These are phyloP conservation scores for Ploceus nigricollis DNA, from an alignment of 2,113 vertebrate species.

Conservation along the genomic window DNA sequence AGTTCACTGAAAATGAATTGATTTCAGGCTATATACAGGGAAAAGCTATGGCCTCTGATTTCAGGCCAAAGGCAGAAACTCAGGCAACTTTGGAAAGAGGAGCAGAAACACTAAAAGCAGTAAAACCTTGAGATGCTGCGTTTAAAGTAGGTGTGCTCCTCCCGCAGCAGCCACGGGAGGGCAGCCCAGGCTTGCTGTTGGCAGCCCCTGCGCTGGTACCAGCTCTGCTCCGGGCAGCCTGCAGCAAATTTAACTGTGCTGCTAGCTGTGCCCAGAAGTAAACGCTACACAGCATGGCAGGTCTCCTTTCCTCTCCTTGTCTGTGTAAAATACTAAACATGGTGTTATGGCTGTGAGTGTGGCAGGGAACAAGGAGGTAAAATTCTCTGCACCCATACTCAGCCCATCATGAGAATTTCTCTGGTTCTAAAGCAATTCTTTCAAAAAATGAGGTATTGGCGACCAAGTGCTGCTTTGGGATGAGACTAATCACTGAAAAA, in stretches of 20 bases:
- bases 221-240: fast-evolving
- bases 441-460: background rate
- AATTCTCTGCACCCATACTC: background rate
- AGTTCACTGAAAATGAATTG: background rate
- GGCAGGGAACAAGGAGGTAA: background rate
- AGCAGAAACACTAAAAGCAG: background rate
- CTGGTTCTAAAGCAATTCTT: background rate
- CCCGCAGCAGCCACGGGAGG: constrained; percentile 33
- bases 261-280: background rate
- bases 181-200: constrained; percentile 37
- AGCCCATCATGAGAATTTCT: background rate
- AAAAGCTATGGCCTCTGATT: background rate
- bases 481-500: background rate
- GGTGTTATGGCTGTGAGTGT: background rate
- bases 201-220: fast-evolving
- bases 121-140: background rate
- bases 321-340: background rate
- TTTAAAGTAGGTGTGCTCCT: fast-evolving
- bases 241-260: background rate
- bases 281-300: background rate
- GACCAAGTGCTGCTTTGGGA: background rate
- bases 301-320: background rate
- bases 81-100: background rate
- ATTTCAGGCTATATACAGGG: background rate
- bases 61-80: background rate